Conservation (phyloP, 2,113 vertebrate species). For the Arothron firmamentum region DNA sequence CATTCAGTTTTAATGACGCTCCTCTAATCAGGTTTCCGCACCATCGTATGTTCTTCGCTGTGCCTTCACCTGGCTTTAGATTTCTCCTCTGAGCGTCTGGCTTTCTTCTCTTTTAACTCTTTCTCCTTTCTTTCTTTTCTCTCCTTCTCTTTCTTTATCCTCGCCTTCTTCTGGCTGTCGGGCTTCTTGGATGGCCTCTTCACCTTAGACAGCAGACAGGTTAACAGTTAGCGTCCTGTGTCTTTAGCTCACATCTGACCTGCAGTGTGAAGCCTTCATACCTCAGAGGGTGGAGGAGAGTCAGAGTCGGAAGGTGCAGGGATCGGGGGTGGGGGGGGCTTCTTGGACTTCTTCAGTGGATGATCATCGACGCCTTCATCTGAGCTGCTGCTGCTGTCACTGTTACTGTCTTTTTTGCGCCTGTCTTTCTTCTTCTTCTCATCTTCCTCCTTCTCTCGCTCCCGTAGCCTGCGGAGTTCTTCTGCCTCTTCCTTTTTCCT, state of each 20-base stretch:
- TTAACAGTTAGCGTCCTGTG: not conserved
- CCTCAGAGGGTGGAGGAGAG: slow-evolving; percentile 68
- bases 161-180: slow-evolving; percentile 79
- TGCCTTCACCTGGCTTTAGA: slow-evolving; percentile 79
- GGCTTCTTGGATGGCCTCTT: slow-evolving; percentile 81
- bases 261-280: not conserved
- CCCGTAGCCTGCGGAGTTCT: slow-evolving; percentile 85
- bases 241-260: not conserved
- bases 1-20: slow-evolving; percentile 28
- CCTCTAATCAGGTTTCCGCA: slow-evolving; percentile 18
- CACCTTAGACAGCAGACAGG: slow-evolving; percentile 58
- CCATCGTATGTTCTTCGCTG: not conserved
- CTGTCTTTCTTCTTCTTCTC: slow-evolving; percentile 83
- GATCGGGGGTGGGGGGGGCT: slow-evolving; percentile 74
- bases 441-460: slow-evolving; percentile 89
- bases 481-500: slow-evolving; percentile 91
- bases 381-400: slow-evolving; percentile 76
- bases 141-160: slow-evolving; percentile 85
- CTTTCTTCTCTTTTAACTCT: slow-evolving; percentile 68
- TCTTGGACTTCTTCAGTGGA: slow-evolving; percentile 82
- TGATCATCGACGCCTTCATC: slow-evolving; percentile 79
- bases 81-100: slow-evolving; percentile 79
- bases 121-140: slow-evolving; percentile 73
- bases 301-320: slow-evolving; percentile 85
- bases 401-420: slow-evolving; percentile 65